These are phyloP conservation scores for Anastatus disparis DNA, from an alignment of 1,140 invertebrate species.

Conservation along the genomic window DNA sequence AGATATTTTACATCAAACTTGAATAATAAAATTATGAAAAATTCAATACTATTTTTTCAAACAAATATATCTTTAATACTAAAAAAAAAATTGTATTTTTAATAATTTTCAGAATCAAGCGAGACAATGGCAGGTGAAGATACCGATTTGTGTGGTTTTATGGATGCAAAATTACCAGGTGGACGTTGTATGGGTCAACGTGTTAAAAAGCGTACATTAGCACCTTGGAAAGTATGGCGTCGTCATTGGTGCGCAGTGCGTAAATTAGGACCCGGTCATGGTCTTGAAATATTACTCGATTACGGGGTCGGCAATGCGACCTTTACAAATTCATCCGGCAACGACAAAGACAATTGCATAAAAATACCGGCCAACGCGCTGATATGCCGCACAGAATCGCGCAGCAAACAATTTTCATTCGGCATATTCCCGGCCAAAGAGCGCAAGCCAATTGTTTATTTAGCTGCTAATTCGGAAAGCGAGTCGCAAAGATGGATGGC, in stretches of 20 bases:
- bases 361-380: constrained; percentile 61
- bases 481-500: constrained; percentile 70
- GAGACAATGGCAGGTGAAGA: constrained; percentile 47
- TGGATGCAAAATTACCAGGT: constrained; percentile 57
- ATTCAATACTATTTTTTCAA: too few species aligned
- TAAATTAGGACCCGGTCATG: constrained; percentile 51
- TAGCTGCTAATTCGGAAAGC: constrained; percentile 66
- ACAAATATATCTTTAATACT: too few species aligned
- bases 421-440: constrained; percentile 66
- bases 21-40: too few species aligned
- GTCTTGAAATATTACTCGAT: constrained; percentile 59
- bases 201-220: constrained; percentile 53
- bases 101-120: too few species aligned
- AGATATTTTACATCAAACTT: too few species aligned
- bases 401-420: constrained; percentile 68
- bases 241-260: constrained; percentile 62
- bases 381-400: constrained; percentile 68
- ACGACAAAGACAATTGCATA: constrained; percentile 51
- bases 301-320: constrained; percentile 44
- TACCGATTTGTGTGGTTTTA: constrained; percentile 55
- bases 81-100: too few species aligned
- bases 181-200: constrained; percentile 51
- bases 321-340: constrained; percentile 27
- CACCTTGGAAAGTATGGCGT: constrained; percentile 61
- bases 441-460: constrained; percentile 66